A percentile compares a stretch with the other conserved stretches of the same genome.
Evolutionary conservation across 2,113 vertebrate genomes (phyloP).

Genomic region (Plecturocebus donacophilus): DNA sequence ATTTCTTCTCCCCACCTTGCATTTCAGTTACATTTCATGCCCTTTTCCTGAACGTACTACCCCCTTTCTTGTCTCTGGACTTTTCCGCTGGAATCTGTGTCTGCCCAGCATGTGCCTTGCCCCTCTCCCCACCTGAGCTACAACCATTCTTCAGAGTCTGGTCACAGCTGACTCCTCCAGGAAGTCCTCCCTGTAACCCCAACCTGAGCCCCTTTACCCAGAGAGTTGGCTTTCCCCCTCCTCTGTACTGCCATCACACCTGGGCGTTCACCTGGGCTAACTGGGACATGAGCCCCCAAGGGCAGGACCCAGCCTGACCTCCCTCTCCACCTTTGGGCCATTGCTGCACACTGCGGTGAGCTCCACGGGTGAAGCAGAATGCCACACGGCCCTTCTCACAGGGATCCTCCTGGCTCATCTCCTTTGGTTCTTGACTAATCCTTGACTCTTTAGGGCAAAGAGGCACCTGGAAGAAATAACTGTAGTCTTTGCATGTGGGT

Average conservation of each 20-base stretch:
- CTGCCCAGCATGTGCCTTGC: not conserved
- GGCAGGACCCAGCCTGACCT: not conserved
- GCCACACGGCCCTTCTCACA: not conserved
- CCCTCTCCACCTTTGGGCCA: not conserved
- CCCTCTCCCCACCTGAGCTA: not conserved
- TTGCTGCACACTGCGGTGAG: rapidly evolving
- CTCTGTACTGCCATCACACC: not conserved
- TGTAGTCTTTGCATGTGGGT: not conserved
- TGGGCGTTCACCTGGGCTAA: not conserved
- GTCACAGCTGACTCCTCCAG: not conserved
- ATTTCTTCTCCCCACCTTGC: not conserved
- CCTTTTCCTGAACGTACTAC: not conserved
- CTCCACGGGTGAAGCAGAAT: rapidly evolving
- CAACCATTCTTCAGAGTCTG: not conserved
- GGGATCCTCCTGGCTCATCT: not conserved
- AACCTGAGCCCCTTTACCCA: too few species aligned
- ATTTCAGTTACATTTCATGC: not conserved
- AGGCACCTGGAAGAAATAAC: not conserved
- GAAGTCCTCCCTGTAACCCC: not conserved
- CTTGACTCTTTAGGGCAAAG: not conserved
- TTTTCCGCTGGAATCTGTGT: not conserved
- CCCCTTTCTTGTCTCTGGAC: not conserved
- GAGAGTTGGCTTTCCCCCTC: not conserved
- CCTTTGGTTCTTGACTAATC: not conserved
- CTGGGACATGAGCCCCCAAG: not conserved